phyloP scores from a whole-genome alignment of 1,140 invertebrate genomes.

The Drosophila pruinosa region DNA sequence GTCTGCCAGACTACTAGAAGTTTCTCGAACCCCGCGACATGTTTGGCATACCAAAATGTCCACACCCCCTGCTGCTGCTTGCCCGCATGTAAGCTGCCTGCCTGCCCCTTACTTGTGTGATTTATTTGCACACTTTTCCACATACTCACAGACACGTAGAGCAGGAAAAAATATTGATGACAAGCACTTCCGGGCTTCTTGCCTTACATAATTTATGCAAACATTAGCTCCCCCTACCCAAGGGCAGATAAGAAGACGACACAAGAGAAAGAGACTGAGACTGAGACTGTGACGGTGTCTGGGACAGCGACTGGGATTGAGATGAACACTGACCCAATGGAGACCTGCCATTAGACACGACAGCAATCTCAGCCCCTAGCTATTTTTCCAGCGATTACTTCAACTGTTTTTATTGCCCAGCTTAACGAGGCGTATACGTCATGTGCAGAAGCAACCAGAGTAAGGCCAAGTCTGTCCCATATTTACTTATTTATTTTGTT shows the following conservation, averaged over 20 bases:
- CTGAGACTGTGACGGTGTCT: neutral
- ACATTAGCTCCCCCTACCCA: constrained; percentile 48
- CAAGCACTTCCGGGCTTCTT: constrained; percentile 74
- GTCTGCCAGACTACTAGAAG: constrained; percentile 7
- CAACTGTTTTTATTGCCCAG: constrained; percentile 64
- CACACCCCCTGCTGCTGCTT: neutral
- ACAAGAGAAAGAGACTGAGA: neutral
- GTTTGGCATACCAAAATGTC: constrained; percentile 69
- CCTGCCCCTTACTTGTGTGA: constrained; percentile 41
- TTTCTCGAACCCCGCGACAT: constrained; percentile 48
- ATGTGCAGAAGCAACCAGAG: constrained; percentile 34
- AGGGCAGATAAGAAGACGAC: constrained; percentile 44
- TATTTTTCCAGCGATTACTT: constrained; percentile 62
- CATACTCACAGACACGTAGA: neutral
- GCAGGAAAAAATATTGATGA: constrained; percentile 61
- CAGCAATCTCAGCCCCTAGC: constrained; percentile 19
- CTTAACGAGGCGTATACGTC: constrained; percentile 68
- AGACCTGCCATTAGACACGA: constrained; percentile 14
- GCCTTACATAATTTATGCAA: constrained; percentile 77
- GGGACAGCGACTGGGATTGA: neutral
- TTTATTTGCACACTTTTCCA: constrained; percentile 55
- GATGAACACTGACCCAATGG: constrained; percentile 52
- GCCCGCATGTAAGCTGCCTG: constrained; percentile 13
- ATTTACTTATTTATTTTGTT: constrained; percentile 9
- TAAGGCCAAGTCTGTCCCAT: constrained; percentile 3